Evolutionary conservation across 2,797 vertebrate species (phyloP), one percentile per base, ranked within the genome.

Genomic region (Sitta carolinensis): DNA sequence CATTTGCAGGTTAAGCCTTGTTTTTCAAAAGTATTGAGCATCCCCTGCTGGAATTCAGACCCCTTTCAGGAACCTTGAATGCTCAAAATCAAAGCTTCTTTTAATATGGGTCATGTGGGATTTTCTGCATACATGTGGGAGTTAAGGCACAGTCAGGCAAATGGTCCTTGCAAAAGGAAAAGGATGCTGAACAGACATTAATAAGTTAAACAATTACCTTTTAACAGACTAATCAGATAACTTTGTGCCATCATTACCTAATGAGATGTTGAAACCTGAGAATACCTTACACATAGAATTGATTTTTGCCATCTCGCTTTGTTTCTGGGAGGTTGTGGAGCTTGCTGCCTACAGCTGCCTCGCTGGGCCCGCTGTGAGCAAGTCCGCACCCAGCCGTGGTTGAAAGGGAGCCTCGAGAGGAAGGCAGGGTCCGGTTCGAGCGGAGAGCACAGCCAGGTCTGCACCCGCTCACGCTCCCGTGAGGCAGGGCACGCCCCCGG

Each of bases 31-130:
- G 87, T 10, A 5, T 81, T 74, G 93, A 94, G 94, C 94, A 87
- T 92, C 95, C 91, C 87, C 93, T 92, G 87, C 93, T 96, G 94
- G 91, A 92, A 89, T 43, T 20, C 74, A 63, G 63, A 51, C 63
- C 69, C 54, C 40, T 76, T 51, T 80, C 85, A 72, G 62, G 61
- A 69, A 36, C 57, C 36, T 13, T 2, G 0, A 51, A 30, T 27
- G 16, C n/a, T 82, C 25, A 36, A 42, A 81, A 50, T 16, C 42
- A 47, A 43, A 84, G 74, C 4, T 66, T 26, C 36, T 16, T 54
- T 54, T 22, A 19, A 14, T 12, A 5, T 3, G 15, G 36, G 8
- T 43, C 5, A 3, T 3, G 20, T 47, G 77, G 47, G 45, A 16
- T 70, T 68, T 84, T 70, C 58, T 72, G 54, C 2, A 1, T 30